Base-by-base conservation (phyloP, 92 coral and sea anemone species). In the Paragorgia papillata region DNA sequence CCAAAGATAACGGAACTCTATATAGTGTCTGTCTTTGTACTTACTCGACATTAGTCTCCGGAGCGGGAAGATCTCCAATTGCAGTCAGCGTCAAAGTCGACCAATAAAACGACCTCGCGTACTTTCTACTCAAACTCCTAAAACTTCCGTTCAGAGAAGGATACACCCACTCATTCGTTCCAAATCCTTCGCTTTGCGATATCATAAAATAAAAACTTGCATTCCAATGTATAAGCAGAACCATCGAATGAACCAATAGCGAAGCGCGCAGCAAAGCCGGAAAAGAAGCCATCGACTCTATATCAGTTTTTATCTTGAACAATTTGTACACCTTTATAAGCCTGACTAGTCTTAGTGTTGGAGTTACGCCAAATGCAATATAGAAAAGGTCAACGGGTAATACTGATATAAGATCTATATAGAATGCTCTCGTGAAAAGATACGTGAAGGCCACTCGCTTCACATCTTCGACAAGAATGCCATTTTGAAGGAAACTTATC, bases 241-340 rank as follows among this genome's bases (percentile, higher is more conserved):
- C 18, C 76, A 69, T 69, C 0, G 61, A 69, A 69, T 69, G 76
- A 3, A 69, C 76, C 76, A 69, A 51, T 1, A 69, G 2, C 37
- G 76, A 69, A 25, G 62, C 59, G 1, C 97, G 89, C 9, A 91
- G 79, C 30, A 93, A 86, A 0, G 97, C 91, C 5, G 97, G 97
- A 32, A 84, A 91, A 74, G 86, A 86, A 1, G 97, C 87, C 67
- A 88, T 96, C 12, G 94, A 91, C 55, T 93, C 97, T 87, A 93
- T 87, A 22, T 82, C 85, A 21, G 91, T 77, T 80, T 91, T 93
- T 29, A 93, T 80, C 50, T 85, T 81, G 56, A 93, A 80, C 19
- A 92, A 85, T 57, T 91, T 93, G 71, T 93, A 91, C 1, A 89
- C 83, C 53, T 91, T 93, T 2, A 88, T 66, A 24, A 93, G 57